Conservation (phyloP, 2,113 vertebrate species). For the Damaliscus lunatus region DNA sequence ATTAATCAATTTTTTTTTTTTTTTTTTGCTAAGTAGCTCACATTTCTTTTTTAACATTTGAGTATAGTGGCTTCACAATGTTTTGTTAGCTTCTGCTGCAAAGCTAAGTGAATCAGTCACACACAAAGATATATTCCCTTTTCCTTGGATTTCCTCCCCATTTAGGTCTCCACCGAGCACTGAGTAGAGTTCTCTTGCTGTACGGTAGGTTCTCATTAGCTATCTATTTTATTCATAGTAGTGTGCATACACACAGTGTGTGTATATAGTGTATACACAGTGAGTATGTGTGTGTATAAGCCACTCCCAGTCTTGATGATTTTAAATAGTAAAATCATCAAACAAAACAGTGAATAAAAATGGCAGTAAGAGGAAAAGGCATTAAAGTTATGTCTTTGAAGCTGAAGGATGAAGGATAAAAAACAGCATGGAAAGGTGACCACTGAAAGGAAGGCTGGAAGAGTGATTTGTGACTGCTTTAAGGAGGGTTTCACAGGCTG, state of each 20-base stretch:
- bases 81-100: not conserved
- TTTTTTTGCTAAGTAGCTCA: not conserved
- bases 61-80: not conserved
- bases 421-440: not conserved
- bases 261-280: not conserved
- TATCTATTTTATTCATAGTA: not conserved
- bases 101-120: not conserved
- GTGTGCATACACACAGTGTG: not conserved
- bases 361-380: not conserved
- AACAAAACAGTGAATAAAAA: not conserved
- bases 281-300: not conserved
- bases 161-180: not conserved
- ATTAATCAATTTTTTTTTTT: not conserved
- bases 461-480: not conserved
- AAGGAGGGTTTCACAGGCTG: not conserved
- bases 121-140: not conserved
- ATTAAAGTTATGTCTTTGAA: slow-evolving; percentile 11
- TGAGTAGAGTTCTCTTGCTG: not conserved
- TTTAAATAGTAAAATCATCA: not conserved
- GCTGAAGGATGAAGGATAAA: not conserved
- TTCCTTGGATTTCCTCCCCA: not conserved
- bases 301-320: not conserved
- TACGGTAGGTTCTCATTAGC: not conserved
- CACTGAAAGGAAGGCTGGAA: not conserved
- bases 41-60: not conserved